A percentile compares a stretch with the other conserved stretches of the same genome.
phyloP scores from a whole-genome alignment of 2,113 vertebrate species.

The Hyla sarda region DNA sequence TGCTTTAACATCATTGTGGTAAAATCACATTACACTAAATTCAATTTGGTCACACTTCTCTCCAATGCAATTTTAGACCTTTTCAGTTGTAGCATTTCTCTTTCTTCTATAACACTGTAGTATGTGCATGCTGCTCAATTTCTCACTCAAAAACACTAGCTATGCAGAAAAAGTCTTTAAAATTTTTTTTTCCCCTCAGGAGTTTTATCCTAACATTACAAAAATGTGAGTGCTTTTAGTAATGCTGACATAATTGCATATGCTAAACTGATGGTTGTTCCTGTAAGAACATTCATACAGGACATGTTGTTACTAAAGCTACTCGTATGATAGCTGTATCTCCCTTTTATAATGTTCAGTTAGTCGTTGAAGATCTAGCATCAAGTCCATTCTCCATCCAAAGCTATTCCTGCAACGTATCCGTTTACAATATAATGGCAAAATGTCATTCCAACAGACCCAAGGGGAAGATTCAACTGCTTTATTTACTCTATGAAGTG shows the following conservation, averaged over 20 bases:
- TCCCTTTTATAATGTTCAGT: no score
- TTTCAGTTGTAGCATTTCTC: slow-evolving; percentile 2
- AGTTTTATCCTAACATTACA: background rate
- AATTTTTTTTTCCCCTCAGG: background rate
- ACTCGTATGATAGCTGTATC: no score
- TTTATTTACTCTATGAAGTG: no score
- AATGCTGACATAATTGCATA: background rate
- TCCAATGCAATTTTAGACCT: slow-evolving; percentile 24
- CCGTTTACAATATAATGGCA: no score
- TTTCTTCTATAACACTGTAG: background rate
- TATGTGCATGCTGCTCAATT: background rate
- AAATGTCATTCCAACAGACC: no score
- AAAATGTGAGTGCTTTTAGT: background rate
- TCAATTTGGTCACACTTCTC: slow-evolving; percentile 27
- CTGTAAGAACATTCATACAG: no score
- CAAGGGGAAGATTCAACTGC: no score
- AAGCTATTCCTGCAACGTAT: no score
- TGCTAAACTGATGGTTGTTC: background rate
- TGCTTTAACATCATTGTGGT: slow-evolving; percentile 23
- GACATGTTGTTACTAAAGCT: no score
- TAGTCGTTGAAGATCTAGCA: no score
- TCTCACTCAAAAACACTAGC: background rate
- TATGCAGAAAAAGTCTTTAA: background rate
- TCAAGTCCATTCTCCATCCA: no score
- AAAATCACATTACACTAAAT: slow-evolving; percentile 8